phyloP scores from a whole-genome alignment of 2,888 invertebrate genomes.

The Ferrisia virgata region DNA sequence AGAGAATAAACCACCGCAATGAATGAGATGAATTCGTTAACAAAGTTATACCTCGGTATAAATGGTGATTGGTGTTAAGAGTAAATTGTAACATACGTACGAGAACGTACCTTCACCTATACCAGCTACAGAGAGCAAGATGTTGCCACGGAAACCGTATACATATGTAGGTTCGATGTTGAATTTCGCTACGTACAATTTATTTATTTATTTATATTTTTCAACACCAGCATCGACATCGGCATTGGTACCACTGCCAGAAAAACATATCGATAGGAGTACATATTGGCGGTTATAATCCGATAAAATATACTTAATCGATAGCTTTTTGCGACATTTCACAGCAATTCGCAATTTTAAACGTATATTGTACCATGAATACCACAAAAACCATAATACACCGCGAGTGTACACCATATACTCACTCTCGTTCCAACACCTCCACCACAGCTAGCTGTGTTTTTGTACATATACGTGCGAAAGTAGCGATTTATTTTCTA shows the following conservation, averaged over 20 bases:
- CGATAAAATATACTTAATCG: background rate
- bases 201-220: background rate
- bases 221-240: too few relatives aligned
- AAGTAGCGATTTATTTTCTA: background rate
- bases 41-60: background rate
- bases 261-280: background rate
- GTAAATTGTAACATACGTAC: background rate
- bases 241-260: background rate
- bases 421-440: background rate
- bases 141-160: too few relatives aligned
- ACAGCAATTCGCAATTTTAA: background rate
- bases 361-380: background rate
- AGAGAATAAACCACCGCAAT: background rate
- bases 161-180: too few relatives aligned
- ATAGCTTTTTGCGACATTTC: background rate
- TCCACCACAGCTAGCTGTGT: too few relatives aligned
- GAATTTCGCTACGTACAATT: background rate
- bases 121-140: too few relatives aligned
- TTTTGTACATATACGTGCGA: too few relatives aligned
- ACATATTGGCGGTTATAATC: background rate
- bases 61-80: background rate
- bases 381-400: background rate
- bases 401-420: too few relatives aligned
- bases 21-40: background rate
- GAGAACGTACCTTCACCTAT: too few relatives aligned